Percentiles rank a stretch among this genome's conserved stretches.
These are phyloP conservation scores for Ceratosolen fusciceps DNA, from an alignment of 1,140 invertebrate genomes.

Conservation along the genomic window DNA sequence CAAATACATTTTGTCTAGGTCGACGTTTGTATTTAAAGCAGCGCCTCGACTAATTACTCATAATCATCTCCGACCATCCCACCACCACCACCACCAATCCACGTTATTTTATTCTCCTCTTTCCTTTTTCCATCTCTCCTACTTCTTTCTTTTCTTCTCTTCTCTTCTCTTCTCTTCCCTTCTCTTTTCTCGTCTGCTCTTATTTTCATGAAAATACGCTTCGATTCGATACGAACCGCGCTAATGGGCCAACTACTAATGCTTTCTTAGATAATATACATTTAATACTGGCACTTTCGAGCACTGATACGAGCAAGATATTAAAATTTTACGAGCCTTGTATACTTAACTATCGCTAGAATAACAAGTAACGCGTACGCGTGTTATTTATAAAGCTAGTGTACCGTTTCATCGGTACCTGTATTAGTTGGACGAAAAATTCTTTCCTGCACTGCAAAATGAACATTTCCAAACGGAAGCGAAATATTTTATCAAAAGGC, in stretches of 20 bases:
- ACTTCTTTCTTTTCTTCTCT: no score
- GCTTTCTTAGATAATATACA: not conserved
- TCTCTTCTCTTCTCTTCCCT: no score
- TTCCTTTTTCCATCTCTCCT: no score
- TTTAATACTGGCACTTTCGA: not conserved
- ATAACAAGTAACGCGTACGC: not conserved
- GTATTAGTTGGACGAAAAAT: no score
- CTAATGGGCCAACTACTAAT: not conserved
- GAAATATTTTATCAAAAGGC: no score
- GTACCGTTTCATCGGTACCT: no score
- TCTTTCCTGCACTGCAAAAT: no score
- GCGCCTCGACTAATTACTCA: not conserved
- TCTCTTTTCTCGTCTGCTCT: no score
- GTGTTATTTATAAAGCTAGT: no score
- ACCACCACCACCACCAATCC: not conserved
- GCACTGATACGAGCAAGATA: not conserved
- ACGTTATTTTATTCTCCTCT: not conserved
- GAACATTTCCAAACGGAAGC: no score
- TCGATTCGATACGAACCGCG: not conserved
- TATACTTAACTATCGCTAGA: not conserved
- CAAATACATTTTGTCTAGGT: conserved; percentile 12
- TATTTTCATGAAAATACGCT: not conserved
- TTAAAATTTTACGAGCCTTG: not conserved
- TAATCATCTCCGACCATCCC: no score
- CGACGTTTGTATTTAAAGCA: not conserved